Evolutionary conservation across 1,140 invertebrate species (phyloP).

Genomic region (Musca vetustissima): DNA sequence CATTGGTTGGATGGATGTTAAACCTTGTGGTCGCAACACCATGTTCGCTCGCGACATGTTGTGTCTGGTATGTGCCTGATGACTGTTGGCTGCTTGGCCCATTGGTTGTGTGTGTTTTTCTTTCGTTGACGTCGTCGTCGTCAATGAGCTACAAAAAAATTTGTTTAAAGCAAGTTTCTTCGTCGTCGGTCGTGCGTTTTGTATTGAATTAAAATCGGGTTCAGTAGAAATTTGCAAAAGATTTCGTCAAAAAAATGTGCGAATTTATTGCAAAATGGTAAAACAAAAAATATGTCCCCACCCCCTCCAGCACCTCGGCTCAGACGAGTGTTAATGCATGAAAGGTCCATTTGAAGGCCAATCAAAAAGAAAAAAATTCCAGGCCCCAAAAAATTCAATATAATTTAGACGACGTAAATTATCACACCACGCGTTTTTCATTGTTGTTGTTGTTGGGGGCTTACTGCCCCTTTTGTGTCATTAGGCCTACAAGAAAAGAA

Average conservation of each 20-base stretch:
- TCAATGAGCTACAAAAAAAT: constrained; percentile 26
- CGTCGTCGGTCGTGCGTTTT: constrained; percentile 32
- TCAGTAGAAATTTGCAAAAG: constrained; percentile 30
- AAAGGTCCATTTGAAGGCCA: not conserved
- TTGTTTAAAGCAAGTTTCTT: constrained; percentile 32
- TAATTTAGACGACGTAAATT: too few relatives aligned
- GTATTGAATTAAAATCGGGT: constrained; percentile 29
- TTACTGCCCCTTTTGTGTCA: too few relatives aligned
- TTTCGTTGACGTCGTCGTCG: constrained; percentile 21
- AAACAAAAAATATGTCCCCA: constrained; percentile 18
- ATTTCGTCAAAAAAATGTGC: constrained; percentile 28
- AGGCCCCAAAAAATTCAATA: not conserved
- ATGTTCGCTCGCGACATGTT: not conserved
- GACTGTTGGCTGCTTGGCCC: not conserved
- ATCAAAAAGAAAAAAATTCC: not conserved
- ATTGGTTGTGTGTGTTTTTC: constrained; percentile 7
- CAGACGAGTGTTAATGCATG: not conserved
- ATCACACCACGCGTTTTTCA: too few relatives aligned
- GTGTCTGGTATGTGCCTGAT: not conserved
- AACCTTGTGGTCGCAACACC: not conserved
- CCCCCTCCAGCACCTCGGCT: too few relatives aligned
- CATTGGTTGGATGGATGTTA: not conserved
- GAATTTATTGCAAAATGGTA: constrained; percentile 33
- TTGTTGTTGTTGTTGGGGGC: too few relatives aligned
- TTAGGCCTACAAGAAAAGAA: too few relatives aligned